Evolutionary conservation across 2,888 invertebrate species (phyloP).

Genomic region (Ephialtes manifestator): DNA sequence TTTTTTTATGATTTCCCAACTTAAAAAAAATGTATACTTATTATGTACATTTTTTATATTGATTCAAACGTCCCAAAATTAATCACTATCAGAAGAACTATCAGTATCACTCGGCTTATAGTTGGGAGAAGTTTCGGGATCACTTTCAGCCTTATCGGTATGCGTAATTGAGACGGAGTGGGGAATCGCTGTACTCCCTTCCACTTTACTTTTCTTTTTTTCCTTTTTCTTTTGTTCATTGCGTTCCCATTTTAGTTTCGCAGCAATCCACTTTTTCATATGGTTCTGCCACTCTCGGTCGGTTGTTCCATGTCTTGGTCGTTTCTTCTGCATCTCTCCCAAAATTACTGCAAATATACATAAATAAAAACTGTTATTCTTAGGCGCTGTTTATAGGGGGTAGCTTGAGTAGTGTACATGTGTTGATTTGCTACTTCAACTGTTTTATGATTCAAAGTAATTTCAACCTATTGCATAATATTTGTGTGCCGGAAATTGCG

Average conservation of each 20-base stretch:
- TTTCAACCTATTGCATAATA: conserved; percentile 1
- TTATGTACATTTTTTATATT: not conserved
- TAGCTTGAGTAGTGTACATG: conserved; percentile 1
- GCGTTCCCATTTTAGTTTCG: conserved; percentile 1
- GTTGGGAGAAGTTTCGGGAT: conserved; percentile 1
- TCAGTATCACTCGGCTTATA: not conserved
- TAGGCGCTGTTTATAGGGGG: not conserved
- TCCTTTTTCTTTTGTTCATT: conserved; percentile 1
- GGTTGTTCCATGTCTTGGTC: conserved; percentile 1
- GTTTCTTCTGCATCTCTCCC: conserved; percentile 1
- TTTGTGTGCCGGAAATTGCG: conserved; percentile 1
- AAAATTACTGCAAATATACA: conserved; percentile 1
- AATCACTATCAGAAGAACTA: conserved; percentile 1
- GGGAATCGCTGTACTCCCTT: not conserved
- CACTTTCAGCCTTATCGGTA: not conserved
- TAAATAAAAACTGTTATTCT: conserved; percentile 1
- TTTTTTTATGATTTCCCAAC: not conserved
- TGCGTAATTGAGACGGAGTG: conserved; percentile 1
- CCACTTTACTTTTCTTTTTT: conserved; percentile 1
- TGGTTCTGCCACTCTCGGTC: conserved; percentile 1
- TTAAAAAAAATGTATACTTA: not conserved
- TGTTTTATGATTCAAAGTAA: conserved; percentile 1
- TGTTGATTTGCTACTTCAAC: conserved; percentile 1
- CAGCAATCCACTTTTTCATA: conserved; percentile 1
- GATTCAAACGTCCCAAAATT: not conserved